These are phyloP conservation scores for Steatocranus sp. DNA, from an alignment of 2,797 vertebrate species.

Conservation along the genomic window DNA sequence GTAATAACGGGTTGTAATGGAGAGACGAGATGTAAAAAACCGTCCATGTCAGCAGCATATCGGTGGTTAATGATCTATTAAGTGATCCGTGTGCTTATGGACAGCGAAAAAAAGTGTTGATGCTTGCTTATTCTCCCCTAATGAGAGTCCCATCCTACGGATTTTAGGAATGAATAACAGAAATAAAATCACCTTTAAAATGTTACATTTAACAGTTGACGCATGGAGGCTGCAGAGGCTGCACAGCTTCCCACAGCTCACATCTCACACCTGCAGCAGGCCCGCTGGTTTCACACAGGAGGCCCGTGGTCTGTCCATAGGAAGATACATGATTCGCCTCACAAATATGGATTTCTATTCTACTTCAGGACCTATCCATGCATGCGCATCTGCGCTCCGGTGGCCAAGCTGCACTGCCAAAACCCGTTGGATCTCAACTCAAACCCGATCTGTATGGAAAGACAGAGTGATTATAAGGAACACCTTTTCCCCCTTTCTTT, in stretches of 20 bases:
- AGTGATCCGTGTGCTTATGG: constrained; percentile 81
- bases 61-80: constrained; percentile 90
- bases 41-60: constrained; percentile 81
- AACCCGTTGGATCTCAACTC: constrained; percentile 13
- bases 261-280: constrained; percentile 57
- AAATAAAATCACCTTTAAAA: constrained; percentile 81
- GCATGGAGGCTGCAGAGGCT: constrained; percentile 56
- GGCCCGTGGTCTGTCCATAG: constrained; percentile 40
- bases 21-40: constrained; percentile 78
- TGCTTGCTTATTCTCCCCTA: constrained; percentile 80
- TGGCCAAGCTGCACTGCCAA: constrained; percentile 1
- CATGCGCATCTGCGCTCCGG: constrained; percentile 9
- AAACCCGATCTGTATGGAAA: background rate
- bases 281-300: constrained; percentile 43
- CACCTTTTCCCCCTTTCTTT: background rate
- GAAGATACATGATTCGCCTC: constrained; percentile 11
- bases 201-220: constrained; percentile 74
- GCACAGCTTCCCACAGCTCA: constrained; percentile 53
- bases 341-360: constrained; percentile 41
- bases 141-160: constrained; percentile 85
- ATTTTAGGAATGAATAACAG: constrained; percentile 86
- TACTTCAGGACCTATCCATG: constrained; percentile 37
- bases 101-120: constrained; percentile 84
- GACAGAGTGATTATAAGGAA: constrained; percentile 19
- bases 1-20: constrained; percentile 78